These are phyloP conservation scores for Entomyzon cyanotis DNA, from an alignment of 2,113 vertebrate genomes.

Conservation along the genomic window DNA sequence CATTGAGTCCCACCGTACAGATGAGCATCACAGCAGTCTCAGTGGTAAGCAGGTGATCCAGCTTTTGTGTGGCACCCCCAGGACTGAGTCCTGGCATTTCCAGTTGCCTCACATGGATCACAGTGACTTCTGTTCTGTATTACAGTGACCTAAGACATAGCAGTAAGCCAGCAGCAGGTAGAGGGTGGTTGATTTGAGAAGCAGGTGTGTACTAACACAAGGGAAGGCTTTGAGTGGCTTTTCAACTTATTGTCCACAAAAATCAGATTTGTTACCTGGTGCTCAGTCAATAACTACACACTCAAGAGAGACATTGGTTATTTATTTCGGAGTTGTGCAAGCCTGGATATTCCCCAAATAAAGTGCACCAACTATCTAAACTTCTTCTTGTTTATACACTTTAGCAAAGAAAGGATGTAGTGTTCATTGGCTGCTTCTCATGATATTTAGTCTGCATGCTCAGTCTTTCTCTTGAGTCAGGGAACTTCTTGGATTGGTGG, in stretches of 20 bases:
- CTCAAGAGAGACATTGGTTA: not conserved
- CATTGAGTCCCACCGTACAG: not conserved
- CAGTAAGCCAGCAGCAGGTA: not conserved
- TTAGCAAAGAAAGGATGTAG: not conserved
- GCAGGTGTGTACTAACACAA: not conserved
- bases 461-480: not conserved
- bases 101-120: accelerated
- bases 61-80: accelerated
- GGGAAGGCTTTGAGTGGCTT: not conserved
- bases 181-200: not conserved
- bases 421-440: not conserved
- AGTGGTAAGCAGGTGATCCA: not conserved
- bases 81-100: not conserved
- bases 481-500: not conserved
- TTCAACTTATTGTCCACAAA: not conserved
- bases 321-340: not conserved
- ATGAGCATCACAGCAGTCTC: accelerated
- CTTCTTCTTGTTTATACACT: not conserved
- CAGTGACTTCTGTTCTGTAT: not conserved
- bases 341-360: not conserved
- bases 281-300: not conserved
- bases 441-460: not conserved
- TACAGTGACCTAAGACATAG: not conserved
- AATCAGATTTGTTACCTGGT: not conserved
- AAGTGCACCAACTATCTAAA: not conserved